Percentiles rank a stretch among this genome's conserved stretches.
These are phyloP conservation scores for Sorex araneus DNA, from an alignment of 2,113 vertebrate genomes.

Conservation along the genomic window DNA sequence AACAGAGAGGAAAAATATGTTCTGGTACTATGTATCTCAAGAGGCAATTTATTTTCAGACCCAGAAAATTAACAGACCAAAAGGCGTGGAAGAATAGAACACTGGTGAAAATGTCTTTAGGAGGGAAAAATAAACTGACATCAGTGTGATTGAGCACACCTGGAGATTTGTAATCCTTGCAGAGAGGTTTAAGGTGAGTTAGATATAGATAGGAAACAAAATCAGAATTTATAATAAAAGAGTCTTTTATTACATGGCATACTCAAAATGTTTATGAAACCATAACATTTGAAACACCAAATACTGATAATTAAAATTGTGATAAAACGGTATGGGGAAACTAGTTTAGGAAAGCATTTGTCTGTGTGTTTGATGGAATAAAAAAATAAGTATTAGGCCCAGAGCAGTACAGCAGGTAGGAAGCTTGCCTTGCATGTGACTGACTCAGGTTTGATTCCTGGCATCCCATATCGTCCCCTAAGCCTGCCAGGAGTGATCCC, in stretches of 20 bases:
- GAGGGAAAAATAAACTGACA: background rate
- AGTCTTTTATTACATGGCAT: background rate
- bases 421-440: no score
- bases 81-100: background rate
- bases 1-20: no score
- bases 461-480: no score
- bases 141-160: background rate
- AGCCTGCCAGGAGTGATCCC: no score
- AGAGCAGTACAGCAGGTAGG: no score
- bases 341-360: background rate
- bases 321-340: background rate
- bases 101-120: background rate
- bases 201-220: background rate
- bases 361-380: background rate
- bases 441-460: no score
- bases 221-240: background rate
- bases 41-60: no score
- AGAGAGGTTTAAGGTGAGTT: conserved; percentile 5
- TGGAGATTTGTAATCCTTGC: background rate
- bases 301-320: background rate
- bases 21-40: no score
- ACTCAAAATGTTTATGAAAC: background rate
- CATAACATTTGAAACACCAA: background rate
- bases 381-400: no score
- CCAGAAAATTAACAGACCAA: no score